These are phyloP conservation scores for Archocentrus centrarchus DNA, from an alignment of 2,113 vertebrate species.

Conservation along the genomic window DNA sequence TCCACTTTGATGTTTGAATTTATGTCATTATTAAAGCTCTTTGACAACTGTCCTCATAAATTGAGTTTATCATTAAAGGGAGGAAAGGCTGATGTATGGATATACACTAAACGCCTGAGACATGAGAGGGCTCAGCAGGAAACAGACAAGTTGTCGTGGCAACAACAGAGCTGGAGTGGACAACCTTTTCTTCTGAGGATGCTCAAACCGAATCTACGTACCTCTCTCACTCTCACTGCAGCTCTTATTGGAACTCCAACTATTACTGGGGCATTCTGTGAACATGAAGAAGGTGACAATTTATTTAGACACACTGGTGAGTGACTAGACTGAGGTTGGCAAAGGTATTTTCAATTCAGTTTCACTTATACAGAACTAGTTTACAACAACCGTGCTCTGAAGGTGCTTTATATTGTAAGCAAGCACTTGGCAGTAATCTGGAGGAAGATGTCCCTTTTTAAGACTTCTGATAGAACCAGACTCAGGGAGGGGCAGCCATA, in stretches of 20 bases:
- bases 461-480: not conserved
- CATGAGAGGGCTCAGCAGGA: slow-evolving; percentile 6
- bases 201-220: not conserved
- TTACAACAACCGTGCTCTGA: not conserved
- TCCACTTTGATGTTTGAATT: slow-evolving; percentile 46
- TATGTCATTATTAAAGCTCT: slow-evolving; percentile 16
- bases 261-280: not conserved
- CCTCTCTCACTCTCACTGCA: not conserved
- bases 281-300: not conserved
- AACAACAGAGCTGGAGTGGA: slow-evolving; percentile 40
- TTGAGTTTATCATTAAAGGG: slow-evolving; percentile 1
- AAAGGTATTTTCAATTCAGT: not conserved
- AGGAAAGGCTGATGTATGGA: not conserved
- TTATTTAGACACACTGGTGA: not conserved
- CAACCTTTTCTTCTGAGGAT: not conserved
- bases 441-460: not conserved
- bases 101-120: not conserved
- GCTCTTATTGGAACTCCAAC: not conserved
- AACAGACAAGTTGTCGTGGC: slow-evolving; percentile 52
- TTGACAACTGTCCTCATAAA: slow-evolving; percentile 18
- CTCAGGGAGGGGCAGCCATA: not conserved
- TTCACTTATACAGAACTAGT: not conserved
- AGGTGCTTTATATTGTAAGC: not conserved
- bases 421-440: not conserved
- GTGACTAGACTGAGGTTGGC: not conserved